Percentiles rank a stretch among this genome's conserved stretches.
These are phyloP conservation scores for Passerina amoena DNA, from an alignment of 2,113 vertebrate genomes.

Conservation along the genomic window DNA sequence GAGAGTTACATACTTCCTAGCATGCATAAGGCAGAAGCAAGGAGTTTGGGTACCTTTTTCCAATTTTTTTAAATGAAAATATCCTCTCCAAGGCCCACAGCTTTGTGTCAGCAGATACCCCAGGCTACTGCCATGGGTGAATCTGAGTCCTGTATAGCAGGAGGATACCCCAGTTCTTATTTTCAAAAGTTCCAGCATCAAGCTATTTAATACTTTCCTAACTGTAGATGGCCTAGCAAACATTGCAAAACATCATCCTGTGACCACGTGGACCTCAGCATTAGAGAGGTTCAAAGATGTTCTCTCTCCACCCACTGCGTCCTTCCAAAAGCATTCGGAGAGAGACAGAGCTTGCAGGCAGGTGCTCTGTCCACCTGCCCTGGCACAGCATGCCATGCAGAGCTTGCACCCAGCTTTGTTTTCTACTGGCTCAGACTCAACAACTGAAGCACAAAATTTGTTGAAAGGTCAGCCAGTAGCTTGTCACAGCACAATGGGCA, in stretches of 20 bases:
- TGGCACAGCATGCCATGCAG: not conserved
- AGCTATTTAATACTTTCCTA: not conserved
- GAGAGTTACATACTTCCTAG: not conserved
- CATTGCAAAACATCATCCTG: not conserved
- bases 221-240: not conserved
- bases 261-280: not conserved
- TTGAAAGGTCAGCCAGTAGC: not conserved
- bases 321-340: not conserved
- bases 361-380: not conserved
- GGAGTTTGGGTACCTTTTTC: not conserved
- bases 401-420: not conserved
- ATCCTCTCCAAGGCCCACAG: not conserved
- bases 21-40: not conserved
- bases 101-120: not conserved
- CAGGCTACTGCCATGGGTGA: not conserved
- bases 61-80: not conserved
- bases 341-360: not conserved
- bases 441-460: not conserved
- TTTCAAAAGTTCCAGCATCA: not conserved
- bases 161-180: not conserved
- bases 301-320: not conserved
- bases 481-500: not conserved
- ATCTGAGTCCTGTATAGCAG: not conserved
- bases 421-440: not conserved
- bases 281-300: not conserved